Evolutionary conservation across 30 jellyfish, hydroid and myxozoan genomes (phyloP).

Genomic region (Turritopsis rubra): DNA sequence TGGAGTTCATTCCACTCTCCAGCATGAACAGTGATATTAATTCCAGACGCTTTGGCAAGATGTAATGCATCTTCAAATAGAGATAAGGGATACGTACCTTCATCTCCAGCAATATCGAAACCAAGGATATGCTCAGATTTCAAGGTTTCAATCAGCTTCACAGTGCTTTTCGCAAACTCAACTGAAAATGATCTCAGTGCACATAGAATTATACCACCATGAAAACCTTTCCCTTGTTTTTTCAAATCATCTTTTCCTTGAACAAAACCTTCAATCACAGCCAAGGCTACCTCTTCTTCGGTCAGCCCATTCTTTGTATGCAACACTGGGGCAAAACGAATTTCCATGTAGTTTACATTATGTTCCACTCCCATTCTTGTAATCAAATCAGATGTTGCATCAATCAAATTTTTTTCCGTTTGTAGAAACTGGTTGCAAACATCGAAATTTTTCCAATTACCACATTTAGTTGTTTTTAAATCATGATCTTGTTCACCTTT

Average conservation of each 20-base stretch:
- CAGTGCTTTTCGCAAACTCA: background rate
- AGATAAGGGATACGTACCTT: slow-evolving; percentile 7
- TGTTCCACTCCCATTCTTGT: background rate
- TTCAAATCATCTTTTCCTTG: background rate
- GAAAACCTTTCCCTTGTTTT: background rate
- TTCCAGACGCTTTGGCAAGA: slow-evolving; percentile 5
- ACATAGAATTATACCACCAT: slow-evolving; percentile 20
- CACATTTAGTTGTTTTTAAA: slow-evolving; percentile 2
- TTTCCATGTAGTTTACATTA: slow-evolving; percentile 14
- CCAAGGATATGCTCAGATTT: slow-evolving; percentile 1
- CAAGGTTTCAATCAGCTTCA: background rate
- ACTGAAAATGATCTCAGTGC: slow-evolving; percentile 24
- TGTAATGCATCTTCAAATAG: slow-evolving; percentile 14
- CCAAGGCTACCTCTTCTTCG: slow-evolving; percentile 3
- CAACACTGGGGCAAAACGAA: slow-evolving; percentile 20
- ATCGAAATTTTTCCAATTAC: slow-evolving; percentile 8
- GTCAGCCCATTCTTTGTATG: slow-evolving; percentile 17
- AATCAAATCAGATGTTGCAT: slow-evolving; percentile 9
- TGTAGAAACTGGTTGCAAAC: slow-evolving; percentile 23
- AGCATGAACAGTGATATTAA: slow-evolving; percentile 15
- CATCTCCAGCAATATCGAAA: slow-evolving; percentile 30
- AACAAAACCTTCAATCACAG: background rate
- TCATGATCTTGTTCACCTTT: background rate
- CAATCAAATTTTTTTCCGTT: slow-evolving; percentile 3
- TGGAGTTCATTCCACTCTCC: slow-evolving; percentile 15